Percentiles rank a stretch among this genome's conserved stretches.
Evolutionary conservation across 2,113 vertebrate species (phyloP).

Genomic region (Phylloscopus trochilus): DNA sequence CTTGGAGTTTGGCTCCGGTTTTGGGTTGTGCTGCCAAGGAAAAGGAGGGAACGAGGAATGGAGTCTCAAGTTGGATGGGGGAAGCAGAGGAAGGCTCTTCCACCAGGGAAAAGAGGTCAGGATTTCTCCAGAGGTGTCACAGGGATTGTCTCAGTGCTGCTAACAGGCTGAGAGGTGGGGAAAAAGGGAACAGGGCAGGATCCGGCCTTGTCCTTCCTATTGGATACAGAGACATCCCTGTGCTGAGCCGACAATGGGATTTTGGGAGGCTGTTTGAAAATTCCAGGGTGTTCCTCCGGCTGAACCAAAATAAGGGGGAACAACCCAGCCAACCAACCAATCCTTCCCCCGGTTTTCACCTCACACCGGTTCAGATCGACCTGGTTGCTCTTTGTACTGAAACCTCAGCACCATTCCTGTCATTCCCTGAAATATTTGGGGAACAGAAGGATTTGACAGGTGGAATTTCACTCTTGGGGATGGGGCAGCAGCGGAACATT

Average conservation of each 20-base stretch:
- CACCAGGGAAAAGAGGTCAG: not conserved
- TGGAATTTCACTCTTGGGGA: not conserved
- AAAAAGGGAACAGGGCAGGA: not conserved
- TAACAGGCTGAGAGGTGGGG: not conserved
- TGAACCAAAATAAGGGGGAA: not conserved
- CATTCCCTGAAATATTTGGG: not conserved
- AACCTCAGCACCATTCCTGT: not conserved
- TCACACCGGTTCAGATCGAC: rapidly evolving
- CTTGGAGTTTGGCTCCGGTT: not conserved
- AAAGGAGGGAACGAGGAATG: not conserved
- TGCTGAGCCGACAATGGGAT: not conserved
- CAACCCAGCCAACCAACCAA: rapidly evolving
- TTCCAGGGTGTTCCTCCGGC: not conserved
- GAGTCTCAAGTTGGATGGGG: not conserved
- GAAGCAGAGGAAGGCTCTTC: not conserved
- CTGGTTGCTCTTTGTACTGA: not conserved
- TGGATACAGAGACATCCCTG: not conserved
- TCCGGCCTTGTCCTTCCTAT: not conserved
- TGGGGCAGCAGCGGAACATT: not conserved
- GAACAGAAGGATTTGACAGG: not conserved
- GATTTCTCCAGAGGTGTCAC: not conserved
- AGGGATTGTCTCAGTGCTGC: not conserved
- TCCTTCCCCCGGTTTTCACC: not conserved
- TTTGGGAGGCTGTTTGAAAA: not conserved
- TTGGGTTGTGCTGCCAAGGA: not conserved